A percentile compares a stretch with the other conserved stretches of the same genome.
Conservation (phyloP, 2,113 vertebrate species). For the Cyanoramphus novaezelandiae region DNA sequence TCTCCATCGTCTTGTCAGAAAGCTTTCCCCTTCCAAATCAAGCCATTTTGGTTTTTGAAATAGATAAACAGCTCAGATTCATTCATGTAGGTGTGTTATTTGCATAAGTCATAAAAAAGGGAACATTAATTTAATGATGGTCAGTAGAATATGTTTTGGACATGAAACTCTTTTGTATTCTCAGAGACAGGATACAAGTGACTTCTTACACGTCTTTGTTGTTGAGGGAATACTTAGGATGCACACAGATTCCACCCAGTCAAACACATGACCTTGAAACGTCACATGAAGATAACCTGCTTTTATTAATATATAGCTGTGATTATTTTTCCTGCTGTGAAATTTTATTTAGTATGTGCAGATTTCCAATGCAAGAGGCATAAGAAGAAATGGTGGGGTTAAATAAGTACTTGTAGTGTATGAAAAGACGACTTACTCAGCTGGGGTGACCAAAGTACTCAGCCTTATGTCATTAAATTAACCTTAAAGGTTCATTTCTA, state of each 20-base stretch:
- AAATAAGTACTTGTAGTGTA: not conserved
- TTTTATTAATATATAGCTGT: not conserved
- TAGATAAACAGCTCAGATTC: not conserved
- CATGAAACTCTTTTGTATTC: not conserved
- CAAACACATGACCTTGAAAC: not conserved
- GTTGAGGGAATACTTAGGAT: not conserved
- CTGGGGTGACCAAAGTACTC: not conserved
- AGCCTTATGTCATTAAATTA: conserved; percentile 17
- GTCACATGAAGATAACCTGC: not conserved
- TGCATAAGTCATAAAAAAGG: not conserved
- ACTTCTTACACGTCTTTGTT: not conserved
- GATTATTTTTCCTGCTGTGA: not conserved
- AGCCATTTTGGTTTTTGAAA: not conserved
- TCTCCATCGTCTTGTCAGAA: not conserved
- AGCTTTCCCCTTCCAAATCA: not conserved
- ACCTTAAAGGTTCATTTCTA: conserved; percentile 20
- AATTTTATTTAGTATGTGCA: not conserved
- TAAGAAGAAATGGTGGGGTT: not conserved
- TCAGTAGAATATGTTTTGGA: not conserved
- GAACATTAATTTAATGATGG: not conserved
- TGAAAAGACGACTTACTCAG: not conserved
- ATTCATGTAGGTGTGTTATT: not conserved
- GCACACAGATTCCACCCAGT: not conserved
- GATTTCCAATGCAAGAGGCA: not conserved
- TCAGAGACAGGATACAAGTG: not conserved